Base-by-base conservation (phyloP, 2,888 invertebrate species). In the Mesopsocus fuscifrons region DNA sequence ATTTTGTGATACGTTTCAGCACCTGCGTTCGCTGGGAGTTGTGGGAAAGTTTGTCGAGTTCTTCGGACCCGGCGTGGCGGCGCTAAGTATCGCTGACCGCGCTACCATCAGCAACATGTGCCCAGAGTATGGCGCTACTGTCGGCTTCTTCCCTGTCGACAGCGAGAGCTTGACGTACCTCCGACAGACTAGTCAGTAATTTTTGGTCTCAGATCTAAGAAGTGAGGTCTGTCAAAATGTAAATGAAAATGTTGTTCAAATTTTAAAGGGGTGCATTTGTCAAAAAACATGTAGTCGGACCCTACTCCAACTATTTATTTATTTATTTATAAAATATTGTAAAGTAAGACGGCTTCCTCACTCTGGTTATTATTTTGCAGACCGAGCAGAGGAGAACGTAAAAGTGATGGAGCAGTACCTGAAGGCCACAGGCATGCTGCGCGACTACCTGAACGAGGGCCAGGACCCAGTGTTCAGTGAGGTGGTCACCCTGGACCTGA, bases 71-170 rank as follows among this genome's bases (percentile, higher is more conserved):
- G 97, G 97, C 2, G 89, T 95, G 3, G 62, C 74, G 0, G 79
- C 82, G 44, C 64, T 98, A 3, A 89, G 89, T 44, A 89, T 98
- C 47, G 95, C 97, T 1, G 97, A 98, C 65, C 68, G 97, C 34
- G 94, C 97, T 1, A 98, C 97, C 0, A 89, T 98, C 43, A 85
- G 92, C 50, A 98, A 98, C 66, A 97, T 98, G 97, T 94, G 92
- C 56, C 97, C 97, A 0, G 89, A 91, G 61, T 97, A 95, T 59
- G 97, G 97, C 1, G 97, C 95, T 13, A 97, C 95, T 0, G 81
- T 91, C 48, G 94, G 88, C 0, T 91, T 78, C 62, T 97, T 97
- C 65, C 89, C 95, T 0, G 83, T 92, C 1, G 95, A 95, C 63
- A 61, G 68, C 21, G 64, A 65, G 46, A 84, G 88, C 21, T 64